These are phyloP conservation scores for Zoroaster sp. DNA, from an alignment of 53 echinoderm and acorn worm genomes.

Conservation along the genomic window DNA sequence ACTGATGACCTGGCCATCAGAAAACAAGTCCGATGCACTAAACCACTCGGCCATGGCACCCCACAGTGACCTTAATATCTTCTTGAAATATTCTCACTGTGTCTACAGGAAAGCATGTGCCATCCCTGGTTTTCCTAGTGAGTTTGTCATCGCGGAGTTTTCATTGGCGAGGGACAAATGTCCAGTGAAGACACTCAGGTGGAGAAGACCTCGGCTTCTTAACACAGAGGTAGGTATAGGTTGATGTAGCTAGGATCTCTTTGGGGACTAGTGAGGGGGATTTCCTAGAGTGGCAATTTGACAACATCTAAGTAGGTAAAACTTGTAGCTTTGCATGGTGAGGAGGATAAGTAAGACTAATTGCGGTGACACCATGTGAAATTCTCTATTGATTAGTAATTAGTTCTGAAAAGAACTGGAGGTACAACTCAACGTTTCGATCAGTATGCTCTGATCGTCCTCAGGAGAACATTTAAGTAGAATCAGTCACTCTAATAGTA, in stretches of 20 bases:
- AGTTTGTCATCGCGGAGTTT: conserved; percentile 71
- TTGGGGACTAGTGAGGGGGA: not conserved
- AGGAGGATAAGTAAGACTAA: no score
- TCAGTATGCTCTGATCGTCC: no score
- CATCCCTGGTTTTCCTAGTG: conserved; percentile 67
- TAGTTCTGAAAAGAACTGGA: no score
- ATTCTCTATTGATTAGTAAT: no score
- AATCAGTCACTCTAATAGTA: no score
- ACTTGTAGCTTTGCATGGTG: no score
- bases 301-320: no score
- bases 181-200: conserved; percentile 21
- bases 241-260: no score
- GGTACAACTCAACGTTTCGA: no score
- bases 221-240: conserved; percentile 55
- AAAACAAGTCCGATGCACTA: not conserved
- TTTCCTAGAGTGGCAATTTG: not conserved
- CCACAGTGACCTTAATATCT: not conserved
- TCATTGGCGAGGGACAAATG: conserved; percentile 53
- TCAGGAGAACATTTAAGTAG: no score
- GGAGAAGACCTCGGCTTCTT: conserved; percentile 68
- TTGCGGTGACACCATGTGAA: no score
- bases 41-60: not conserved
- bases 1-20: no score
- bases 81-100: not conserved
- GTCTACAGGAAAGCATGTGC: conserved; percentile 69